These are phyloP conservation scores for Aradophagus sp. DNA, from an alignment of 1,140 invertebrate genomes.

Conservation along the genomic window DNA sequence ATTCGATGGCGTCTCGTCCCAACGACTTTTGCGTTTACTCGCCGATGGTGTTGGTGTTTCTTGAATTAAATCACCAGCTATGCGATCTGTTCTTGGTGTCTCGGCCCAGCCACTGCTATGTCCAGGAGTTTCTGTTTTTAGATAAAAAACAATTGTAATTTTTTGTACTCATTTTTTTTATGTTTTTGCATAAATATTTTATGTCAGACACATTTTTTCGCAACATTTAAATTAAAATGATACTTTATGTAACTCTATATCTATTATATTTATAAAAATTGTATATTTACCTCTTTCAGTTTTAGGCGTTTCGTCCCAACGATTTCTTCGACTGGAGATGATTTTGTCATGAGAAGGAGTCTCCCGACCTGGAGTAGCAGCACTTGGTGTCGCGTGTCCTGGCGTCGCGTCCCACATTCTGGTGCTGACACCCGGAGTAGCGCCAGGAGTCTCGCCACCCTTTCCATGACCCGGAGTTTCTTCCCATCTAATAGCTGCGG, in stretches of 20 bases:
- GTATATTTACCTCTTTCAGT: constrained; percentile 89
- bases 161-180: too few species aligned
- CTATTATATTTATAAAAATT: too few species aligned
- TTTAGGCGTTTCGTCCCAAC: constrained; percentile 99
- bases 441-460: constrained; percentile 92
- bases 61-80: constrained; percentile 87
- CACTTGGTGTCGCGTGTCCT: constrained; percentile 89
- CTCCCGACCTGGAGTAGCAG: constrained; percentile 89
- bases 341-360: constrained; percentile 90
- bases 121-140: constrained; percentile 90
- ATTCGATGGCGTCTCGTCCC: constrained; percentile 97
- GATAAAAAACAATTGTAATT: constrained; percentile 3
- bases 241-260: too few species aligned
- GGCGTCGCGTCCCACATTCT: constrained; percentile 98
- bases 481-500: constrained; percentile 91
- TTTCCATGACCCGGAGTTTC: constrained; percentile 95
- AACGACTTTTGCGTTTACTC: constrained; percentile 89
- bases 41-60: constrained; percentile 94
- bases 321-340: constrained; percentile 87
- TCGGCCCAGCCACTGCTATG: constrained; percentile 97
- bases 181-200: too few species aligned
- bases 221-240: too few species aligned
- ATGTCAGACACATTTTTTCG: too few species aligned
- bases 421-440: constrained; percentile 89
- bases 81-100: constrained; percentile 94